Evolutionary conservation across 2,797 vertebrate species (phyloP).

Genomic region (Leucoraja ocellata): DNA sequence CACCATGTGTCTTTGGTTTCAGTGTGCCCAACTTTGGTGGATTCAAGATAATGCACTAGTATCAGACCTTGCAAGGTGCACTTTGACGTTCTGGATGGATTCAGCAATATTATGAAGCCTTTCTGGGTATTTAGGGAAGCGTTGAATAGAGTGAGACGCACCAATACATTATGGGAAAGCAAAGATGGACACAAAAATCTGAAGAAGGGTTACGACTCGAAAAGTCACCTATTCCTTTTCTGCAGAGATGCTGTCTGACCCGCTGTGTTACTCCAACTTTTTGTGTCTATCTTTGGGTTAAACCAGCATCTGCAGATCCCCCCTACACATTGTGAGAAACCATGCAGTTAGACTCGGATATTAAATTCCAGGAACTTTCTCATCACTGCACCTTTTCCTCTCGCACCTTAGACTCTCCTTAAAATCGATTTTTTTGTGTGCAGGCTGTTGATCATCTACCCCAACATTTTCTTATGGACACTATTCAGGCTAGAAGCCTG

Average conservation of each 20-base stretch:
- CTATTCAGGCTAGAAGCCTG: no score
- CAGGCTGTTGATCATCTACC: neutral
- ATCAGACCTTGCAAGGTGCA: neutral
- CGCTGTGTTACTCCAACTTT: no score
- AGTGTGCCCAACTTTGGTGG: neutral
- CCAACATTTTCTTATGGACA: no score
- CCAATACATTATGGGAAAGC: neutral
- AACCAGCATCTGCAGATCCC: no score
- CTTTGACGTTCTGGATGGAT: neutral
- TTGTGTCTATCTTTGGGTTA: no score
- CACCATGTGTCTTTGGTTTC: neutral
- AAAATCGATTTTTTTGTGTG: neutral
- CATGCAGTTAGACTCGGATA: no score
- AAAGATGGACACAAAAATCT: no score
- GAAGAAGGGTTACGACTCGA: no score
- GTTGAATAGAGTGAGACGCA: no score
- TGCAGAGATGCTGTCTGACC: no score
- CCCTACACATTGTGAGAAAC: neutral
- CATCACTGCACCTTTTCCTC: neutral
- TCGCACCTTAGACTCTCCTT: neutral
- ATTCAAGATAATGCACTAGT: neutral
- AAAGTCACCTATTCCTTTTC: no score
- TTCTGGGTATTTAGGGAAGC: neutral
- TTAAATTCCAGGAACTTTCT: neutral
- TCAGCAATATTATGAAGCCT: neutral